phyloP scores from a whole-genome alignment of 2,113 vertebrate species.

The Oncorhynchus clarkii region DNA sequence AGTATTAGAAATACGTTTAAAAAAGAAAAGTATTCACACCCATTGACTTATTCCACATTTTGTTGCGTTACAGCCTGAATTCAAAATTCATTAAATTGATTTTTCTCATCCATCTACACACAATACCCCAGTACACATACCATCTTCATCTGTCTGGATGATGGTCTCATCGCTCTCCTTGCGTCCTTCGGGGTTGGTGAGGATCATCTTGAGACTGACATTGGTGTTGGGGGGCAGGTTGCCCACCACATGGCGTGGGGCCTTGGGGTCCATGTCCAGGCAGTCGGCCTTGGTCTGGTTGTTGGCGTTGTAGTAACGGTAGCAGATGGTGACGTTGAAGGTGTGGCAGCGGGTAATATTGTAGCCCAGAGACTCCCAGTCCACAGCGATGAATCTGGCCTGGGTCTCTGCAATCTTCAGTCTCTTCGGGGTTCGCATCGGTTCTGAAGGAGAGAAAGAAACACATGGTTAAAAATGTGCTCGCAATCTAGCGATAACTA shows the following conservation, averaged over 20 bases:
- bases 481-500: too few species aligned
- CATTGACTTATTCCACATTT: too few species aligned
- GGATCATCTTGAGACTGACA: slow-evolving; percentile 97
- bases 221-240: slow-evolving; percentile 94
- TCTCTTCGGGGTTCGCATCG: slow-evolving; percentile 95
- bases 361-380: slow-evolving; percentile 98
- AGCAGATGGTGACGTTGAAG: slow-evolving; percentile 98
- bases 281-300: slow-evolving; percentile 92
- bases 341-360: slow-evolving; percentile 99
- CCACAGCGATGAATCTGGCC: slow-evolving; percentile 90
- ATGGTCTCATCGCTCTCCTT: slow-evolving; percentile 97
- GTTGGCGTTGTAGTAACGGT: slow-evolving; percentile 87
- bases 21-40: too few species aligned
- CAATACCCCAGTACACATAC: slow-evolving; percentile 55
- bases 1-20: too few species aligned
- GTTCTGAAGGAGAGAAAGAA: slow-evolving; percentile 74
- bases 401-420: slow-evolving; percentile 95
- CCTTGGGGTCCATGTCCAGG: slow-evolving; percentile 97
- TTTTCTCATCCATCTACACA: too few species aligned
- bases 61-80: too few species aligned
- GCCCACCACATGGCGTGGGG: slow-evolving; percentile 89
- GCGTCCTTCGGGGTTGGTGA: slow-evolving; percentile 95
- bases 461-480: background rate
- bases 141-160: slow-evolving; percentile 96
- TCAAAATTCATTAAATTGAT: too few species aligned